Evolutionary conservation across 2,888 invertebrate species (phyloP).

Genomic region (Trichopria drosophilae): DNA sequence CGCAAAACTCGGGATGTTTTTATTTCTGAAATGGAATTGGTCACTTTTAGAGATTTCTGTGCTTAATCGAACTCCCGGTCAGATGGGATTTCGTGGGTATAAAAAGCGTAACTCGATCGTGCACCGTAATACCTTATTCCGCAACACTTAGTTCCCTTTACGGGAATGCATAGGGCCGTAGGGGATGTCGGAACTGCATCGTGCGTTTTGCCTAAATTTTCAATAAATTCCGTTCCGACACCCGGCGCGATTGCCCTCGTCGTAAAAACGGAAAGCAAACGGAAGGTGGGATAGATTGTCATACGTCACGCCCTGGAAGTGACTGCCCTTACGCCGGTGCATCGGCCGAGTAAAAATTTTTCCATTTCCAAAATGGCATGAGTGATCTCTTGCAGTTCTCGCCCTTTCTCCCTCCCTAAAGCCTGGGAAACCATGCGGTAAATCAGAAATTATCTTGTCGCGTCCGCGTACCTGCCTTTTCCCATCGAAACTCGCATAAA

Average conservation of each 20-base stretch:
- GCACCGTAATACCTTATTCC: too few relatives aligned
- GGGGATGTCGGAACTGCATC: too few relatives aligned
- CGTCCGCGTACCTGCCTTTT: slow-evolving; percentile 53
- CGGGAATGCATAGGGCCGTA: too few relatives aligned
- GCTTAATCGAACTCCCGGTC: too few relatives aligned
- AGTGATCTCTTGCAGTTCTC: not conserved
- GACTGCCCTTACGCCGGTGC: slow-evolving; percentile 12
- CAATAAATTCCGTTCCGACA: too few relatives aligned
- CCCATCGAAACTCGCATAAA: slow-evolving; percentile 56
- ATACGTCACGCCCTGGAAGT: slow-evolving; percentile 26
- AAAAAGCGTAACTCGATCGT: too few relatives aligned
- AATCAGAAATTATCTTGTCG: slow-evolving; percentile 58
- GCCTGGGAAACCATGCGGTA: slow-evolving; percentile 46
- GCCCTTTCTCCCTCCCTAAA: slow-evolving; percentile 17
- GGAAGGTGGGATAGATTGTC: slow-evolving; percentile 12
- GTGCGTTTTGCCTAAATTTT: too few relatives aligned
- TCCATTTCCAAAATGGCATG: slow-evolving; percentile 47
- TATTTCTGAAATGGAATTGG: too few relatives aligned
- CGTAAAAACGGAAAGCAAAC: not conserved
- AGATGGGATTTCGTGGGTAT: too few relatives aligned
- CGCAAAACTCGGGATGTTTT: too few relatives aligned
- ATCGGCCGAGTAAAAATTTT: slow-evolving; percentile 36
- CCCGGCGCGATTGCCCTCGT: not conserved
- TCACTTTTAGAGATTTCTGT: too few relatives aligned
- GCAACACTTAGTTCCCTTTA: too few relatives aligned